Percentiles rank a stretch among this genome's conserved stretches.
Evolutionary conservation across 2,888 invertebrate species (phyloP).

Genomic region (Troides oblongomaculatus): DNA sequence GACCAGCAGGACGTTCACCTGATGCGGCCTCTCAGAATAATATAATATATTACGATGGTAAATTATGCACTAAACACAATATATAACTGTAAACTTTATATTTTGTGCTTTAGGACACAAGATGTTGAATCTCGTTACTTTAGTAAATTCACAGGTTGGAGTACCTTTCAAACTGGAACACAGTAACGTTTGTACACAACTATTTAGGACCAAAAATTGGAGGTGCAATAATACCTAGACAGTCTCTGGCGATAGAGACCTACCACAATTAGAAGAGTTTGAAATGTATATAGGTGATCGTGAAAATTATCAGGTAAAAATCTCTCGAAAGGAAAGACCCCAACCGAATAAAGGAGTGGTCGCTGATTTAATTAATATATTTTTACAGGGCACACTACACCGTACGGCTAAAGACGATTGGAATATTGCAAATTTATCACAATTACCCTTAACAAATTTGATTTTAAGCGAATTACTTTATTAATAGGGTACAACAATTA

Average conservation of each 20-base stretch:
- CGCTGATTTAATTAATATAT: constrained; percentile 74
- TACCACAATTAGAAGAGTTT: background rate
- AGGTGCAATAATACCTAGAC: no score
- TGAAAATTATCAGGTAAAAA: constrained; percentile 46
- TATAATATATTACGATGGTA: no score
- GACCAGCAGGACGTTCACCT: no score
- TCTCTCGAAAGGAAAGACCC: constrained; percentile 45
- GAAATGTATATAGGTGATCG: constrained; percentile 31
- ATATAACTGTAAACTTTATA: no score
- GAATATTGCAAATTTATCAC: constrained; percentile 4
- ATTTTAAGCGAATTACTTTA: background rate
- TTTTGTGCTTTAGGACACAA: no score
- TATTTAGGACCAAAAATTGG: no score
- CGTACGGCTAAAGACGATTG: constrained; percentile 40
- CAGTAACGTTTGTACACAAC: background rate
- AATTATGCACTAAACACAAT: no score
- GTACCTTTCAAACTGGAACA: background rate
- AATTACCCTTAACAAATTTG: background rate
- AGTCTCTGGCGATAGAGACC: no score
- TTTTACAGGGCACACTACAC: constrained; percentile 68
- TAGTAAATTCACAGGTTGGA: no score
- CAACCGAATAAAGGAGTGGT: constrained; percentile 50
- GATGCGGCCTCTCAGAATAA: no score
- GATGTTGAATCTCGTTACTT: no score
- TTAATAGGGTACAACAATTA: background rate